Conservation (phyloP, 2,888 invertebrate species). For the Mimas tiliae region DNA sequence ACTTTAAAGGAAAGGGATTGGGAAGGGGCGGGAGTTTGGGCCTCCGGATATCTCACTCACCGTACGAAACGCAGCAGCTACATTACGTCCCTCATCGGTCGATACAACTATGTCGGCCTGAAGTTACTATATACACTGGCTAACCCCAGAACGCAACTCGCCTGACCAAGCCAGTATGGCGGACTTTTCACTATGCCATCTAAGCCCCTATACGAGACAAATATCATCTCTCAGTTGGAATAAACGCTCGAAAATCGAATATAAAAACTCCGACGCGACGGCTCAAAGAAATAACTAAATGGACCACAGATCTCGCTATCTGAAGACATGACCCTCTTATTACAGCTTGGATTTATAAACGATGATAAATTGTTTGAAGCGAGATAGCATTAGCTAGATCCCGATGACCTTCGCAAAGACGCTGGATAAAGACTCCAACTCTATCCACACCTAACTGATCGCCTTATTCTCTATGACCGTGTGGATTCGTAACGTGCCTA, state of each 20-base stretch:
- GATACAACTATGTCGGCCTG: no score
- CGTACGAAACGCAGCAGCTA: no score
- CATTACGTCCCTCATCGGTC: no score
- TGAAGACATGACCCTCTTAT: background rate
- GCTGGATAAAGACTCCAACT: background rate
- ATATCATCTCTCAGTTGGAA: background rate
- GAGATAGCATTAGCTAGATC: slow-evolving; percentile 5
- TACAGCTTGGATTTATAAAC: slow-evolving; percentile 6
- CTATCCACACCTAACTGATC: background rate
- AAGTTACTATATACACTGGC: no score
- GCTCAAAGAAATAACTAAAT: background rate
- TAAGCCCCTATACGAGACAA: background rate
- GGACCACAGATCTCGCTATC: slow-evolving; percentile 1
- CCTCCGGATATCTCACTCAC: no score
- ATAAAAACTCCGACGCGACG: background rate
- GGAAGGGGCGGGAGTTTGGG: no score
- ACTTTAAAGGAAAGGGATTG: no score
- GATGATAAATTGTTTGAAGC: slow-evolving; percentile 11
- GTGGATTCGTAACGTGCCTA: no score
- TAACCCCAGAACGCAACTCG: no score
- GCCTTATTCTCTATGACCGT: no score
- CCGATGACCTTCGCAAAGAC: background rate
- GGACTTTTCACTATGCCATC: no score
- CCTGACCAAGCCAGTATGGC: no score
- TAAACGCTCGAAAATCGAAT: slow-evolving; percentile 8